phyloP scores from a whole-genome alignment of 1,140 invertebrate species.

The Drosophila orena region DNA sequence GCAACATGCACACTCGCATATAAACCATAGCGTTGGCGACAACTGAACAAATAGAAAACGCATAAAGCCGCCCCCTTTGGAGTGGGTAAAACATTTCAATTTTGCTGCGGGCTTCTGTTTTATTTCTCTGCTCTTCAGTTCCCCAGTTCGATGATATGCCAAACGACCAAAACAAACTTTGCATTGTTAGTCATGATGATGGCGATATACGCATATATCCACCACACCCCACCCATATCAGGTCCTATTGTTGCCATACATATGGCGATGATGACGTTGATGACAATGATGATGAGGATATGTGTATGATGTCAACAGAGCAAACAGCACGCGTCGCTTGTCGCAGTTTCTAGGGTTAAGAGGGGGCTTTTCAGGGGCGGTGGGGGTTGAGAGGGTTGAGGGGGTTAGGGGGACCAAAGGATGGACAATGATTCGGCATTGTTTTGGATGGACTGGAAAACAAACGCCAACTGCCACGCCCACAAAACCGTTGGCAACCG shows the following conservation, averaged over 20 bases:
- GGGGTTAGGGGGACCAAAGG: neutral
- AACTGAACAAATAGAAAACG: slow-evolving; percentile 43
- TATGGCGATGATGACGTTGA: slow-evolving; percentile 16
- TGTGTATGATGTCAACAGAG: slow-evolving; percentile 68
- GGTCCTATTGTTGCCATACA: slow-evolving; percentile 25
- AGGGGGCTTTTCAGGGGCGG: slow-evolving; percentile 1
- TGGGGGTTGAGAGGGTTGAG: too few species aligned
- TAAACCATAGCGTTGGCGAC: slow-evolving; percentile 1
- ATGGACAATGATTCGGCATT: slow-evolving; percentile 66
- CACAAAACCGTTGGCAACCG: slow-evolving; percentile 10
- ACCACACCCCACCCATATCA: slow-evolving; percentile 12
- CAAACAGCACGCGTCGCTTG: slow-evolving; percentile 67
- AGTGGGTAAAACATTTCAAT: slow-evolving; percentile 39
- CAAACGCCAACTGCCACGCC: slow-evolving; percentile 47
- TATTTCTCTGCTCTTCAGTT: slow-evolving; percentile 6
- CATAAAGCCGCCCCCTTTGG: slow-evolving; percentile 19
- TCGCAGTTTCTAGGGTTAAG: slow-evolving; percentile 19
- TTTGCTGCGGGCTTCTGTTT: slow-evolving; percentile 48
- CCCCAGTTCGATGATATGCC: slow-evolving; percentile 49
- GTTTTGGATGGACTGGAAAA: slow-evolving; percentile 70
- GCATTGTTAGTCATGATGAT: slow-evolving; percentile 70
- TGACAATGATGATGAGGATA: slow-evolving; percentile 2
- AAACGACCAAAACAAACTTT: slow-evolving; percentile 67
- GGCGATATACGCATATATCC: slow-evolving; percentile 27
- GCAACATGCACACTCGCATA: neutral